Conservation (phyloP, 2,888 invertebrate species). For the Euzophera pinguis region DNA sequence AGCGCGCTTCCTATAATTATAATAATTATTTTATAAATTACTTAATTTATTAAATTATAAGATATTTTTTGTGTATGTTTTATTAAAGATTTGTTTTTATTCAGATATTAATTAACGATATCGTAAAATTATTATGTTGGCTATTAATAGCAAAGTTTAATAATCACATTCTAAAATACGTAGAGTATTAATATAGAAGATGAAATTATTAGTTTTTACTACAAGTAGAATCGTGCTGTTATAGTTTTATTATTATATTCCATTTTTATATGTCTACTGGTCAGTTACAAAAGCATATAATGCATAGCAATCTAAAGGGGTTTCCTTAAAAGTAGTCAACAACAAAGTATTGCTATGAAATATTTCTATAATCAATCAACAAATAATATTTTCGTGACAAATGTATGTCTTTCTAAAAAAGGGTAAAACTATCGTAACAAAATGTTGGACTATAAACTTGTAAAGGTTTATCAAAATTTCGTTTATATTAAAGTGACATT, state of each 20-base stretch:
- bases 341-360: constrained; percentile 66
- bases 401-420: constrained; percentile 53
- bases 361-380: constrained; percentile 52
- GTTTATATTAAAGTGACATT: constrained; percentile 38
- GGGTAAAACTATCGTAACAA: constrained; percentile 60
- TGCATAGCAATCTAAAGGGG: constrained; percentile 53
- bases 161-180: constrained; percentile 12
- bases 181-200: constrained; percentile 5
- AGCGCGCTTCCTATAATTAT: constrained; percentile 29
- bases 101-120: constrained; percentile 30
- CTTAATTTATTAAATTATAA: constrained; percentile 27
- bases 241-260: constrained; percentile 25
- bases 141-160: constrained; percentile 19
- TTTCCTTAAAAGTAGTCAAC: constrained; percentile 75
- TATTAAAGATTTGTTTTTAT: constrained; percentile 18
- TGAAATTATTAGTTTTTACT: background rate
- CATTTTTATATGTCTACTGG: constrained; percentile 38
- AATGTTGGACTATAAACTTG: constrained; percentile 60
- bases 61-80: constrained; percentile 21
- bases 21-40: constrained; percentile 24
- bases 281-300: constrained; percentile 49
- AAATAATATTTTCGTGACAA: constrained; percentile 37
- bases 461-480: constrained; percentile 72
- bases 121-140: constrained; percentile 30
- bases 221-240: constrained; percentile 9